These are phyloP conservation scores for Corbicula japonica DNA, from an alignment of 2,888 invertebrate genomes.

Conservation along the genomic window DNA sequence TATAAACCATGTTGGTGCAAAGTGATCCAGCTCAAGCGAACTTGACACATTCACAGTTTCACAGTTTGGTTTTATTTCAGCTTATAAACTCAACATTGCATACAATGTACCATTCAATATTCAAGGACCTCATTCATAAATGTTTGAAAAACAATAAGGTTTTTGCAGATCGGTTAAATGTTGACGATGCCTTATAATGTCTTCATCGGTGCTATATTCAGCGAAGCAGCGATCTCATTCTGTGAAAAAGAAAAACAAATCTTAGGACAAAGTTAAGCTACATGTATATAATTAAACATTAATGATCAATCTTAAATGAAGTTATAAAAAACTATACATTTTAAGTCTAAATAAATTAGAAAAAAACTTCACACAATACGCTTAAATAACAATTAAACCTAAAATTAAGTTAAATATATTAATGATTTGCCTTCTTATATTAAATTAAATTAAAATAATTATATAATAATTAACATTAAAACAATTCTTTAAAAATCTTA, in stretches of 20 bases:
- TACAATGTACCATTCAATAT: too few species aligned
- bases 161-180: background rate
- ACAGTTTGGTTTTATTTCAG: too few species aligned
- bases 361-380: background rate
- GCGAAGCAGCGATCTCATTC: slow-evolving; percentile 64
- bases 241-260: slow-evolving; percentile 50
- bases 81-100: too few species aligned
- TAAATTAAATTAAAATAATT: too few species aligned
- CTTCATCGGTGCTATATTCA: slow-evolving; percentile 68
- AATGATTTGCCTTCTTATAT: background rate
- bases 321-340: background rate
- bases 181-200: slow-evolving; percentile 41
- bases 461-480: too few species aligned
- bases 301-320: background rate
- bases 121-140: too few species aligned
- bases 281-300: background rate
- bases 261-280: background rate
- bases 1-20: too few species aligned
- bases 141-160: background rate
- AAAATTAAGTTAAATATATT: background rate
- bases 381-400: background rate
- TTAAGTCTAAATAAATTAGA: background rate
- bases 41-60: too few species aligned
- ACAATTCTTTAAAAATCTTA: background rate
- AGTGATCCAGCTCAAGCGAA: too few species aligned